phyloP scores from a whole-genome alignment of 2,888 invertebrate species.

The Dyspetes luteomarginatus region DNA sequence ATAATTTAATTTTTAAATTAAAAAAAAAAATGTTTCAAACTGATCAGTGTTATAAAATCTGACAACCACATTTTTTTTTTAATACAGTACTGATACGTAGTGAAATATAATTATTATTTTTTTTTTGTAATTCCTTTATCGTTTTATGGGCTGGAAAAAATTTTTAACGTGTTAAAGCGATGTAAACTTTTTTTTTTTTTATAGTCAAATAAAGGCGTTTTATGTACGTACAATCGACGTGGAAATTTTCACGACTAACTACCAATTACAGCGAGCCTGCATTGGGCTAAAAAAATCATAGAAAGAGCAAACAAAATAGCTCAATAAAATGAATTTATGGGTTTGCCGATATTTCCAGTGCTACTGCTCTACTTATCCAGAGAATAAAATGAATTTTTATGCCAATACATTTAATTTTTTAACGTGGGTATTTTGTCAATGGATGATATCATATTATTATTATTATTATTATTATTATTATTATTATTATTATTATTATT shows the following conservation, averaged over 20 bases:
- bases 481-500: no score
- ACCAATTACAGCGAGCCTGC: background rate
- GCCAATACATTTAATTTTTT: background rate
- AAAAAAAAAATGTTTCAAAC: background rate
- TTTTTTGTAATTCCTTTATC: background rate
- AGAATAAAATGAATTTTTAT: background rate
- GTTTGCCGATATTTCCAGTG: background rate
- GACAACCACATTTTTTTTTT: no score
- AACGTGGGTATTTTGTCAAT: no score
- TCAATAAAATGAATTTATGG: background rate
- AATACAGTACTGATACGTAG: no score
- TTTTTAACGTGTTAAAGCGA: background rate
- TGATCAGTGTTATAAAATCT: background rate
- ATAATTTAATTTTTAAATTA: background rate
- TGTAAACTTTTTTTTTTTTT: background rate
- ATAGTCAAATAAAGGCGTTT: background rate
- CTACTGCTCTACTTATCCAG: no score
- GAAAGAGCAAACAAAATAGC: background rate
- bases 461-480: no score
- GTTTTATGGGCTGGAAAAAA: background rate
- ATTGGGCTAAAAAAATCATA: background rate
- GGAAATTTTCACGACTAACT: slow-evolving; percentile 1
- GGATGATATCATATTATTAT: no score
- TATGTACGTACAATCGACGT: background rate
- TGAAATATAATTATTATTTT: no score